Evolutionary conservation across 2,888 invertebrate genomes (phyloP), one percentile per base, ranked within the genome.

Genomic region (Orthosia gothica): DNA sequence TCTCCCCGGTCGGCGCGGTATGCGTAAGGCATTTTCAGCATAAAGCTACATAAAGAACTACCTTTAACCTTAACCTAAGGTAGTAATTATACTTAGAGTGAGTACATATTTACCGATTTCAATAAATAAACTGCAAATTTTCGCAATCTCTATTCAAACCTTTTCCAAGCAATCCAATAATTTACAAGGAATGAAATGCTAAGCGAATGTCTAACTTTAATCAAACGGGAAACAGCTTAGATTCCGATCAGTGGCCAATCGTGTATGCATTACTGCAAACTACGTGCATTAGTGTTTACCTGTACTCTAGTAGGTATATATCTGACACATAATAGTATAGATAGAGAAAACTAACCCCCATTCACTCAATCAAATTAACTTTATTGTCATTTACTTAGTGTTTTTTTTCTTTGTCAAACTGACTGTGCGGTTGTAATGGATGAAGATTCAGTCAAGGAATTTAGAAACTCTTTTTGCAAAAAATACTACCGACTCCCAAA

Each of bases 251-350:
- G 61, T 65, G 40, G 50, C 61, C 81, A 47, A 74, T 81, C n/a
- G 18, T 32, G 75, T 65, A 77, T 81, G 77, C 64, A 81, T 77
- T 80, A 81, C 81, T 65, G 81, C 32, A 50, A 81, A 81, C 65
- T 55, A 61, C 32, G 40, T 23, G 50, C 61, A 61, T 81, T 75
- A 50, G 26, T 61, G 52, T 63, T 64, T 20, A 77, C 59, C 26
- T 80, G 45, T 40, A 13, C 23, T 40, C 23, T 40, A 59, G 18
- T 32, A 18, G 12, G 23, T 49, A 49, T 16, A 26, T 49, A 65
- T 2, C 0, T 50, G 40, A 0, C 49, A 68, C 26, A 20, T 69
- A 57, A 11, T 54, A 54, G 5, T 20, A 5, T 12, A 16, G 4
- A 0, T n/a, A 7, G 55, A 66, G 76, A 67, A 76, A 7, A 4